Evolutionary conservation across 2,888 invertebrate species (phyloP), one percentile per base, ranked within the genome.

Genomic region (Drosophila incognita): DNA sequence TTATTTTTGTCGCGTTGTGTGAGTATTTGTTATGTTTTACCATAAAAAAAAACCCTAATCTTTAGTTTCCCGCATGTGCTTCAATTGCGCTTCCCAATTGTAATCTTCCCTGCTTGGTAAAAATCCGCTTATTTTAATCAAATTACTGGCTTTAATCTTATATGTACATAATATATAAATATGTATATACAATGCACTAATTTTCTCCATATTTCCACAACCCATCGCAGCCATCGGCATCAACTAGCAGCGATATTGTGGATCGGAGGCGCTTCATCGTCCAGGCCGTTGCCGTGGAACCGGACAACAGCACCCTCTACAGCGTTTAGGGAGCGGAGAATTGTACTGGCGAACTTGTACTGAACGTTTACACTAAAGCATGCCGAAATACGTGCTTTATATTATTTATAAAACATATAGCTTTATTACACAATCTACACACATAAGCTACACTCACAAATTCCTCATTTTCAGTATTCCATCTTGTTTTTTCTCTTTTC

Each of bases 201-300:
- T 42, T 29, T 0, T 33, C 46, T 54, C n/a, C 2, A 10, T 18
- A 10, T 46, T 7, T 24, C 10, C 21, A 33, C 21, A 29, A 11
- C 29, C 24, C 24, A 7, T 62, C 46, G 4, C 64, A 89, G 89
- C 89, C 81, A 21, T 49, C 69, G 53, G 56, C 71, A 51, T 46
- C 21, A 24, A 58, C 77, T 35, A 71, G 68, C 38, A 70, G 66
- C 51, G 62, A 70, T 38, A 38, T 74, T 7, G 63, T 57, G 57
- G 91, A 92, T 79, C 92, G 93, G 57, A 86, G 87, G 65, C 91
- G 92, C 68, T 93, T 91, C 74, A 92, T 93, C 63, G 77, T 93
- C 18, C 92, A 92, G 77, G 92, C 93, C 40, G 87, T 92, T 54
- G 83, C 91, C 72, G 87, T 93, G 64, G 91, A 92, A 54, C 79